phyloP scores from a whole-genome alignment of 2,888 invertebrate species.

The Xanthostigma xanthostigma region DNA sequence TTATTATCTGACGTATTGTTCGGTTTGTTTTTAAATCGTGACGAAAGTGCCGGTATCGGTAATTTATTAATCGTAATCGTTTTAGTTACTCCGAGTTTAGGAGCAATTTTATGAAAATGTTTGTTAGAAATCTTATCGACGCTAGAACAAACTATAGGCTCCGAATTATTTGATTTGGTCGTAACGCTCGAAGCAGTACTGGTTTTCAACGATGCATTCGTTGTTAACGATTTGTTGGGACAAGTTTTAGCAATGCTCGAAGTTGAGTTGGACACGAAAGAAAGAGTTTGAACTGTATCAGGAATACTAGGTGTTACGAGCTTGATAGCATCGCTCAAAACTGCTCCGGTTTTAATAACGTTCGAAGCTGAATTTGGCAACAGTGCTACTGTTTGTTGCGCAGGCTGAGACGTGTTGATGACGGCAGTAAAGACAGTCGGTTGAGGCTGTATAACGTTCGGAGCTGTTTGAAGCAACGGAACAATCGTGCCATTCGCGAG shows the following conservation, averaged over 20 bases:
- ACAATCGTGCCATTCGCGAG: conserved; percentile 25
- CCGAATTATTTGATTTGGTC: background rate
- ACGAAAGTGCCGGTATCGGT: conserved; percentile 27
- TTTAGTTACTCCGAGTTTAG: conserved; percentile 20
- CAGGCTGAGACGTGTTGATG: conserved; percentile 9
- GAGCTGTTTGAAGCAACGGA: conserved; percentile 21
- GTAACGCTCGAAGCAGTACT: background rate
- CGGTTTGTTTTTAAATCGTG: conserved; percentile 9
- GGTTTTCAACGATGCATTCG: background rate
- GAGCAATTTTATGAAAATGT: conserved; percentile 4
- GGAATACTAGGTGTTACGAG: too few relatives aligned
- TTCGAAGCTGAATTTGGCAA: background rate
- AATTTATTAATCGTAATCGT: conserved; percentile 29
- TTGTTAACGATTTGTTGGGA: background rate
- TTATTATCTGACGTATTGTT: conserved; percentile 7
- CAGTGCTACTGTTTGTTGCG: background rate
- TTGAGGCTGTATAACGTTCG: conserved; percentile 12
- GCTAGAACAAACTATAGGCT: background rate
- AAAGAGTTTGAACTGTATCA: too few relatives aligned
- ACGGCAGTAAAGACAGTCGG: conserved; percentile 16
- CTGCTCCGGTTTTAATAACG: background rate
- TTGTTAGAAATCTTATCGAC: background rate
- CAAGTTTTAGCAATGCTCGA: too few relatives aligned
- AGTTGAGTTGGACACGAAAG: too few relatives aligned
- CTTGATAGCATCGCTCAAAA: too few relatives aligned